Base-by-base conservation (phyloP, 2,888 invertebrate species). In the Dorcus parallelipipedus region DNA sequence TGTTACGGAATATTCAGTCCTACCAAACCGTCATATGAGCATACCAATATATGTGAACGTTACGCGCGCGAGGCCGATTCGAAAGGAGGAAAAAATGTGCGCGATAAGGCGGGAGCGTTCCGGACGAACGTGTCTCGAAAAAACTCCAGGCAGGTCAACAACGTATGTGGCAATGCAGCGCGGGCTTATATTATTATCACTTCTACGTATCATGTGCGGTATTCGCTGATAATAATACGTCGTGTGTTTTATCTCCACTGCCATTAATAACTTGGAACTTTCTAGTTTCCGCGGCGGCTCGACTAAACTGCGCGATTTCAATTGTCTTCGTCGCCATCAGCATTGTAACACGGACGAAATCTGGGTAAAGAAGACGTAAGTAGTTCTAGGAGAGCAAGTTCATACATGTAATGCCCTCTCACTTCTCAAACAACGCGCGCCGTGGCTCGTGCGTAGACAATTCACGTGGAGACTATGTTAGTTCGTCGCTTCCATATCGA, bases 41-140 rank as follows among this genome's bases (percentile, higher is more conserved):
- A 62, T 57, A 14, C 41, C 9, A 45, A 45, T 45, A 45, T 45
- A 33, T 33, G 26, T 33, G 54, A 59, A 58, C 50, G 50, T 48
- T 54, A 73, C 78, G 64, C 20, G 41, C 38, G 38, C 71, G 78
- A 75, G 79, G 75, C 80, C 81, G 71, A 66, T 69, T 66, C 71
- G 40, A 20, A 42, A 6, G 51, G 41, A 42, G 39, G 40, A 51
- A 20, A 39, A 40, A 39, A 42, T 41, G 39, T 17, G 39, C 50
- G 10, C 10, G 7, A 10, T 38, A 41, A 17, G 40, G 51, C 14
- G 49, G 26, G 26, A 33, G 26, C 26, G 26, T 33, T 33, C 26
- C 26, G 26, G 26, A 33, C 26, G 26, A 33, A 33, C 26, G 26
- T 33, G 26, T 33, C 26, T 33, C 26, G 26, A 33, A 33, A 33